These are phyloP conservation scores for Caenorhabditis sp. DNA, from an alignment of 2,888 invertebrate genomes.

Conservation along the genomic window DNA sequence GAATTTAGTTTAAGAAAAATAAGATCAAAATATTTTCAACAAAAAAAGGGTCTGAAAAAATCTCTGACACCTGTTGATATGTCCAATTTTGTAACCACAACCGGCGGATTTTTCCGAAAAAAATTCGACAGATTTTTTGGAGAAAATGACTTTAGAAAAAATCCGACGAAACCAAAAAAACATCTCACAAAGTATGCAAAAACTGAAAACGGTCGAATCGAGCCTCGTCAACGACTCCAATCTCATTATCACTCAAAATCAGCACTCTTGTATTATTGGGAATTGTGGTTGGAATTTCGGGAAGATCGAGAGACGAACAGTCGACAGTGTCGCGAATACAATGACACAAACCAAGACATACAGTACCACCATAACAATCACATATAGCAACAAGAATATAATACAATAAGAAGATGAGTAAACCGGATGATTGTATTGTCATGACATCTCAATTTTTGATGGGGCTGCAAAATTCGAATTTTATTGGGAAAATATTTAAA, in stretches of 20 bases:
- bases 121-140: too few relatives aligned
- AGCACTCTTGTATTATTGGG: slow-evolving; percentile 41
- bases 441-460: neutral
- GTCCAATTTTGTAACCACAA: too few relatives aligned
- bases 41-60: too few relatives aligned
- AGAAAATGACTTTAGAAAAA: too few relatives aligned
- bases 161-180: too few relatives aligned
- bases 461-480: neutral
- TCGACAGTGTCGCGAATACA: slow-evolving; percentile 44
- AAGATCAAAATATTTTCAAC: too few relatives aligned
- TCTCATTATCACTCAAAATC: slow-evolving; percentile 45
- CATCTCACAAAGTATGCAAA: slow-evolving; percentile 29
- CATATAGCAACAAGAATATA: slow-evolving; percentile 3
- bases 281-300: slow-evolving; percentile 34
- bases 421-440: slow-evolving; percentile 4
- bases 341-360: slow-evolving; percentile 42
- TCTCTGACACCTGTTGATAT: too few relatives aligned
- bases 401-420: slow-evolving; percentile 25
- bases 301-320: slow-evolving; percentile 43
- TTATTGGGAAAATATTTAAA: too few relatives aligned
- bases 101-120: too few relatives aligned
- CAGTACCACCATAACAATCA: slow-evolving; percentile 8
- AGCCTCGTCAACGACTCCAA: slow-evolving; percentile 33
- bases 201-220: slow-evolving; percentile 33
- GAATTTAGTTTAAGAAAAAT: too few relatives aligned